phyloP scores from a whole-genome alignment of 2,888 invertebrate species.

The Chrysolina americana region DNA sequence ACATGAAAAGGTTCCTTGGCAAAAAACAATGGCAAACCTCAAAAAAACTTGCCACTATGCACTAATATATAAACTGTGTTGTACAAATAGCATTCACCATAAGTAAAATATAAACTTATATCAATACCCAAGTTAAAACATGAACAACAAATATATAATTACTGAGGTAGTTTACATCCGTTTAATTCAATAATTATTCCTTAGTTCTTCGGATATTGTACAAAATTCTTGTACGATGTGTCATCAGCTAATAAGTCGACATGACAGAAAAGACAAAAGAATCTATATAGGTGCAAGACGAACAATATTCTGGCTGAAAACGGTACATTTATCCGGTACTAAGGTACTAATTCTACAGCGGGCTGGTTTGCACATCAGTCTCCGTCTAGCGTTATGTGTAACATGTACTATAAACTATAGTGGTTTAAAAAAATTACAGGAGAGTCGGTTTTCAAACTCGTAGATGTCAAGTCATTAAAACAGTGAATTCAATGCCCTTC shows the following conservation, averaged over 20 bases:
- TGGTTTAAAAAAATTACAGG: constrained; percentile 56
- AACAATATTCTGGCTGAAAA: constrained; percentile 34
- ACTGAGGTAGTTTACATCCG: constrained; percentile 70
- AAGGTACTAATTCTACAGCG: constrained; percentile 70
- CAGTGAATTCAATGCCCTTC: too few relatives aligned
- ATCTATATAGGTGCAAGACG: constrained; percentile 44
- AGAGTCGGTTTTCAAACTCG: not conserved
- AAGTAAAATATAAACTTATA: constrained; percentile 64
- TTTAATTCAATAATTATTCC: constrained; percentile 51
- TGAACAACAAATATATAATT: constrained; percentile 71
- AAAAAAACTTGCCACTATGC: constrained; percentile 58
- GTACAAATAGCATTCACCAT: constrained; percentile 70
- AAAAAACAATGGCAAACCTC: constrained; percentile 70
- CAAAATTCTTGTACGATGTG: constrained; percentile 49
- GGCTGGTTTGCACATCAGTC: constrained; percentile 71
- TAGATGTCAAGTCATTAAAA: not conserved
- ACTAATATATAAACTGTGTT: constrained; percentile 53
- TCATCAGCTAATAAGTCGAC: constrained; percentile 31
- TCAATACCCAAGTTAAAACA: constrained; percentile 67
- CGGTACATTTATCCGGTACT: constrained; percentile 65
- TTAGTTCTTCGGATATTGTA: constrained; percentile 68
- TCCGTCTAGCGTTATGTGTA: constrained; percentile 68
- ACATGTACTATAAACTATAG: constrained; percentile 67
- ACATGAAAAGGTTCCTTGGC: constrained; percentile 23
- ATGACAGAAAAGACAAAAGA: constrained; percentile 36